phyloP scores from a whole-genome alignment of 2,888 invertebrate species.

The Flabesymbios commensalis region DNA sequence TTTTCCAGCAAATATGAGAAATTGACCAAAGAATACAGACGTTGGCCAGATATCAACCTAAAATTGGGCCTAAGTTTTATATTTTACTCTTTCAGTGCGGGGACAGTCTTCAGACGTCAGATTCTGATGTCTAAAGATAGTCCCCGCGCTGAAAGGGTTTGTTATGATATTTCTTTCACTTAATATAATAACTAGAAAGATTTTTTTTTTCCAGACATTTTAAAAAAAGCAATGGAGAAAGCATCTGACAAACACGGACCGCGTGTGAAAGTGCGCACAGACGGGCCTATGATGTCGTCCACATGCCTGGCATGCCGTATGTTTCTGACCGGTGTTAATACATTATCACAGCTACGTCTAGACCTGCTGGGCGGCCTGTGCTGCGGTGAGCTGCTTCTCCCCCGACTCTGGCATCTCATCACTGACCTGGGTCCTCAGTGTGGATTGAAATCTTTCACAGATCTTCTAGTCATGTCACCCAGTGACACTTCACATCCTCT shows the following conservation, averaged over 20 bases:
- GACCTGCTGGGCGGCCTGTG: slow-evolving; percentile 94
- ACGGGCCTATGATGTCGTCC: slow-evolving; percentile 79
- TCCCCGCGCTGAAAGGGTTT: too few relatives aligned
- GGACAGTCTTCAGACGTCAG: too few relatives aligned
- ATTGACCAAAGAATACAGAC: too few relatives aligned
- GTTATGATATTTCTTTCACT: too few relatives aligned
- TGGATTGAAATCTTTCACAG: slow-evolving; percentile 85
- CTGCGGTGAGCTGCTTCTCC: slow-evolving; percentile 87
- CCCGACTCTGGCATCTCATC: slow-evolving; percentile 88
- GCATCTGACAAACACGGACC: slow-evolving; percentile 46
- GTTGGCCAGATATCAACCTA: too few relatives aligned
- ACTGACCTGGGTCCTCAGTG: slow-evolving; percentile 85
- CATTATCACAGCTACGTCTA: slow-evolving; percentile 85
- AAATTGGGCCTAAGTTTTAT: too few relatives aligned
- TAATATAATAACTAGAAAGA: too few relatives aligned
- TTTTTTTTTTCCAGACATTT: slow-evolving; percentile 41
- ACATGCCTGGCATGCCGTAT: slow-evolving; percentile 87
- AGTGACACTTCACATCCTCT: slow-evolving; percentile 79
- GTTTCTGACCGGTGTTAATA: slow-evolving; percentile 87
- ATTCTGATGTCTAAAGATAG: too few relatives aligned
- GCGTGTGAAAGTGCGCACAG: slow-evolving; percentile 71
- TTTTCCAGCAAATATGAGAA: too few relatives aligned
- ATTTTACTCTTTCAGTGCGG: too few relatives aligned
- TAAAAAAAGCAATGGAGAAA: slow-evolving; percentile 61
- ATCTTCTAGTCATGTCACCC: slow-evolving; percentile 79